A percentile compares a stretch with the other conserved stretches of the same genome.
Conservation (phyloP, 2,797 vertebrate genomes). For the Gambusia yucatana region DNA sequence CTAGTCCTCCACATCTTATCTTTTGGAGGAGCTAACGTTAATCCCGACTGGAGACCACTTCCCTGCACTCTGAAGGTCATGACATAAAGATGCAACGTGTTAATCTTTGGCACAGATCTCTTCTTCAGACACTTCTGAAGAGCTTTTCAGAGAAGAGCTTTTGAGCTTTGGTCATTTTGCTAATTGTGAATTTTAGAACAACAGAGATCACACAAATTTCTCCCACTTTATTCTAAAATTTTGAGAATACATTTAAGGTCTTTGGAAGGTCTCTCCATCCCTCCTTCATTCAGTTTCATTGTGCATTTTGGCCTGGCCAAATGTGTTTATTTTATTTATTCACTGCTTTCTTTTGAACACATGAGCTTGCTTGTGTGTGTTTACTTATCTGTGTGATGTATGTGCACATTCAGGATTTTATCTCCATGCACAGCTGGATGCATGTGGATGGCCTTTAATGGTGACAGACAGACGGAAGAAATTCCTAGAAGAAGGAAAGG, state of each 20-base stretch:
- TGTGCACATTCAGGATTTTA: conserved; percentile 7
- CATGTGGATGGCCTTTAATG: conserved; percentile 40
- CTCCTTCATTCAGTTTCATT: conserved; percentile 1
- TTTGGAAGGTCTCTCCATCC: background rate
- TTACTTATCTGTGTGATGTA: conserved; percentile 2
- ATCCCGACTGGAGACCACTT: background rate
- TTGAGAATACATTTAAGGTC: background rate
- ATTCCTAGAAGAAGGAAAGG: conserved; percentile 29
- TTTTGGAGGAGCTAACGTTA: background rate
- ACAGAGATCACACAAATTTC: background rate
- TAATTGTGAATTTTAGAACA: background rate
- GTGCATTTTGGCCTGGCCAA: background rate
- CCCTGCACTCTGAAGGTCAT: background rate
- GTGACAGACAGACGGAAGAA: conserved; percentile 48
- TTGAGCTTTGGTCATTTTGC: background rate
- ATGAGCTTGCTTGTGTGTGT: background rate
- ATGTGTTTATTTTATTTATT: conserved; percentile 22
- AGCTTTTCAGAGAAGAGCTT: no score
- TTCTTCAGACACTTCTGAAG: no score
- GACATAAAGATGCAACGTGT: background rate
- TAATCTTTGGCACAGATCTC: background rate
- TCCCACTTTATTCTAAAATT: background rate
- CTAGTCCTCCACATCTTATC: background rate
- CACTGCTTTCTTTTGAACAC: conserved; percentile 14
- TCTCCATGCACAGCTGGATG: conserved; percentile 5